A percentile compares a stretch with the other conserved stretches of the same genome.
These are phyloP conservation scores for Heliconius ismenius DNA, from an alignment of 2,888 invertebrate species.

Conservation along the genomic window DNA sequence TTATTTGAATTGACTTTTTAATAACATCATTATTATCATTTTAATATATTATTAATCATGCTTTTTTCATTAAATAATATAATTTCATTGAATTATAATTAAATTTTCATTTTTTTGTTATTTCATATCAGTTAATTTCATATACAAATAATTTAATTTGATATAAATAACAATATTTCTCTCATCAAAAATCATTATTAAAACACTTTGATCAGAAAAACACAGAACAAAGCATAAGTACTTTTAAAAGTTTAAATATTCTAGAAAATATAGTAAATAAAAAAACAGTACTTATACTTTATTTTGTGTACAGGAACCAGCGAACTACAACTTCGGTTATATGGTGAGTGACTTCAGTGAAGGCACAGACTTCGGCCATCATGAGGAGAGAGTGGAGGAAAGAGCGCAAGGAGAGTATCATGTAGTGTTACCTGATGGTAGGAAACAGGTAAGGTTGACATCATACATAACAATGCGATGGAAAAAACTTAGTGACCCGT, in stretches of 20 bases:
- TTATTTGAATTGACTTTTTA: neutral
- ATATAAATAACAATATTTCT: neutral
- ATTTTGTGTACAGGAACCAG: constrained; percentile 80
- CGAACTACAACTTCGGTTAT: constrained; percentile 85
- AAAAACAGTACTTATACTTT: constrained; percentile 55
- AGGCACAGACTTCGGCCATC: constrained; percentile 85
- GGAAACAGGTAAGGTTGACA: constrained; percentile 75
- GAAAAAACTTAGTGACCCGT: neutral
- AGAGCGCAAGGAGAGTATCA: constrained; percentile 84
- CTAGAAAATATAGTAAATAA: neutral
- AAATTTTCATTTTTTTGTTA: no score
- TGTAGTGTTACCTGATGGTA: constrained; percentile 85
- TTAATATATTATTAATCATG: neutral
- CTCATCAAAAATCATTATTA: neutral
- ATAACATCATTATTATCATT: neutral
- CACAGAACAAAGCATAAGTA: constrained; percentile 45
- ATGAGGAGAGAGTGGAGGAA: constrained; percentile 83
- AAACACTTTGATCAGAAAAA: constrained; percentile 5
- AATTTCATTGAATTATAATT: no score
- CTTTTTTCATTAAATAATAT: neutral
- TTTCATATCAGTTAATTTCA: no score
- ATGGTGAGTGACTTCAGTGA: constrained; percentile 84
- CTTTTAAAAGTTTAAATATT: constrained; percentile 24
- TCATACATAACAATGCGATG: neutral
- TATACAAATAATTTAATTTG: neutral